Base-by-base conservation (phyloP, 2,888 invertebrate species). In the Scelioninae gen. 1 region DNA sequence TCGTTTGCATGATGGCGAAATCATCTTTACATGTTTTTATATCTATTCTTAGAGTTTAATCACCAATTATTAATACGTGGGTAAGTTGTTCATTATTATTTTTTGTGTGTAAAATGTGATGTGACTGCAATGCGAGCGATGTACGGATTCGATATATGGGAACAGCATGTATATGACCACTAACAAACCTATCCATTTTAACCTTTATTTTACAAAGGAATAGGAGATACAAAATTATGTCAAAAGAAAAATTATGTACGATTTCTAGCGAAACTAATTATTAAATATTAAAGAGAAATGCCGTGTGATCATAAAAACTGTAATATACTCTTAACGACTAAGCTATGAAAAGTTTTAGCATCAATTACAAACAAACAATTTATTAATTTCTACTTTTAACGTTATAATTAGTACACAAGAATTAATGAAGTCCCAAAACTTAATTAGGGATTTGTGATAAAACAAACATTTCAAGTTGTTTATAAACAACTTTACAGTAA, bases 1-100 rank as follows among this genome's bases (percentile, higher is more conserved):
- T 76, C 23, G 47, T 65, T 65, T 82, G 76, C 77, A 76, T 77
- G 77, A 60, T 31, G 74, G 38, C 43, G 66, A 71, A 72, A 62
- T 45, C 47, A 60, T 60, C 40, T 66, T 55, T 71, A 71, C 71
- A 66, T 55, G 62, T 75, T 74, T 71, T 75, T 31, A 74, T 63
- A 75, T 68, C 71, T 74, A 56, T 65, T 81, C 58, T 75, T 75
- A 80, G 40, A 43, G n/a, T n/a, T n/a, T n/a, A n/a, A 38, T 62
- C 56, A 49, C 63, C 60, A 75, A 62, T 75, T 80, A 56, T 9
- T 40, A 56, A 69, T 43, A 69, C 11, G 32, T 10, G 55, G 82
- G 82, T 82, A 76, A 82, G 82, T 76, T 49, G 32, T 63, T 34
- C 47, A 40, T 34, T 58, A 60, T 55, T 53, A 45, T 71, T 63